Percentiles rank a stretch among this genome's conserved stretches.
Conservation (phyloP, 1,140 invertebrate genomes). For the Ladona fulva region DNA sequence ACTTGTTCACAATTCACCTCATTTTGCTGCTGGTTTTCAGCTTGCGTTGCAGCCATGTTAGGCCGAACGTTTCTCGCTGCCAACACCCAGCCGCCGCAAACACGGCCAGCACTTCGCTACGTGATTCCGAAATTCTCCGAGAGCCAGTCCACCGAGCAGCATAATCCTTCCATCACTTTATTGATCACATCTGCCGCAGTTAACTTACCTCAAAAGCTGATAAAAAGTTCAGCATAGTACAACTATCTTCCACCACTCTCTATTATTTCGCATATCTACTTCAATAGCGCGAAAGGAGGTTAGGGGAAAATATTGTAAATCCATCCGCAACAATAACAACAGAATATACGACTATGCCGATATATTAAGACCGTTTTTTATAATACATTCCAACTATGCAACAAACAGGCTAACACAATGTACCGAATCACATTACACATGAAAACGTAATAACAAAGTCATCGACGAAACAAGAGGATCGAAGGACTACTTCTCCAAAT, state of each 20-base stretch:
- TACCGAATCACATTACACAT: conserved; percentile 15
- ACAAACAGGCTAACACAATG: conserved; percentile 18
- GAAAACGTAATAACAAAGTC: conserved; percentile 20
- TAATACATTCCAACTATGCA: conserved; percentile 14
- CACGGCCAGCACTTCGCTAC: conserved; percentile 30
- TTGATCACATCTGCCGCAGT: conserved; percentile 19
- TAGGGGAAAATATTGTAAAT: conserved; percentile 54
- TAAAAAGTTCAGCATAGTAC: conserved; percentile 21
- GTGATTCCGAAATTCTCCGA: conserved; percentile 31
- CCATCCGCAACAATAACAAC: conserved; percentile 29
- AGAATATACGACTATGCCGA: conserved; percentile 15
- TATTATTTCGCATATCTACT: conserved; percentile 53
- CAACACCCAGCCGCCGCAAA: conserved; percentile 32
- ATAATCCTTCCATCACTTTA: conserved; percentile 31
- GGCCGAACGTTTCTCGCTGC: conserved; percentile 35
- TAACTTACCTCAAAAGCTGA: conserved; percentile 18
- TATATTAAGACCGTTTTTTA: conserved; percentile 15
- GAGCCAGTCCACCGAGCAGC: conserved; percentile 30
- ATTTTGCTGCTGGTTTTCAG: conserved; percentile 45
- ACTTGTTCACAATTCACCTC: conserved; percentile 44
- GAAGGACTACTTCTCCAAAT: conserved; percentile 25
- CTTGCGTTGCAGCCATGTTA: conserved; percentile 52
- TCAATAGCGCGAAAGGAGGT: conserved; percentile 57
- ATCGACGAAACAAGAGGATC: conserved; percentile 17
- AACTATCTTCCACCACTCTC: conserved; percentile 42